These are phyloP conservation scores for Lordiphosa clarofinis DNA, from an alignment of 1,140 invertebrate species.

Conservation along the genomic window DNA sequence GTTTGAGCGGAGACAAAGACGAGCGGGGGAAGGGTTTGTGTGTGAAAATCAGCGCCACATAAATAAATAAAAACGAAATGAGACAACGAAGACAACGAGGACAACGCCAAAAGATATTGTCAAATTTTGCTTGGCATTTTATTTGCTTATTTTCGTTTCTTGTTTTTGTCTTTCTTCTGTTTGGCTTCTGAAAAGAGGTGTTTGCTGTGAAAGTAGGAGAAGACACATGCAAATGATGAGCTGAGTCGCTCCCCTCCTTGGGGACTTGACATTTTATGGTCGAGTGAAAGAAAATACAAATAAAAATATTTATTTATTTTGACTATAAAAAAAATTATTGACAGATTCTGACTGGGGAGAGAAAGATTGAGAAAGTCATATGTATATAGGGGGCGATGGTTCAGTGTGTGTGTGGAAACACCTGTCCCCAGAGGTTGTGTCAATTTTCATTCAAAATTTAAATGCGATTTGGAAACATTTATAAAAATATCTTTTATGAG, in stretches of 20 bases:
- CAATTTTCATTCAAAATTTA: background rate
- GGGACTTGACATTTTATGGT: slow-evolving; percentile 8
- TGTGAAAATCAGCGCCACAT: slow-evolving; percentile 13
- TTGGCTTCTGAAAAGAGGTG: slow-evolving; percentile 1
- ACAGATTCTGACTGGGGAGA: slow-evolving; percentile 4
- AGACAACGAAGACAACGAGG: slow-evolving; percentile 4
- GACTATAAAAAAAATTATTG: slow-evolving; percentile 15
- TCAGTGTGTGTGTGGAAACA: slow-evolving; percentile 1
- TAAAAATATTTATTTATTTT: slow-evolving; percentile 17
- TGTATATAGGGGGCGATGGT: background rate
- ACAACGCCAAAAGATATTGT: slow-evolving; percentile 33
- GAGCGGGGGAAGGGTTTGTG: background rate
- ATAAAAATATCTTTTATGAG: no score
- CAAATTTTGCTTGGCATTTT: slow-evolving; percentile 44
- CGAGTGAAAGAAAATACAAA: slow-evolving; percentile 9
- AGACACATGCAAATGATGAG: slow-evolving; percentile 2
- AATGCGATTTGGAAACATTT: no score
- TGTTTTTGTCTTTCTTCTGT: slow-evolving; percentile 10
- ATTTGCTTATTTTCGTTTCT: slow-evolving; percentile 26
- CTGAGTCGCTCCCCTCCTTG: background rate
- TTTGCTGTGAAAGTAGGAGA: slow-evolving; percentile 1
- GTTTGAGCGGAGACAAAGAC: background rate
- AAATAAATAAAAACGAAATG: slow-evolving; percentile 42
- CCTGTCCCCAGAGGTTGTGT: slow-evolving; percentile 6
- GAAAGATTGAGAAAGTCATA: slow-evolving; percentile 7